Evolutionary conservation across 37 sponge, comb jelly and placozoan genomes (phyloP).

Genomic region (Hormiphora californensis): DNA sequence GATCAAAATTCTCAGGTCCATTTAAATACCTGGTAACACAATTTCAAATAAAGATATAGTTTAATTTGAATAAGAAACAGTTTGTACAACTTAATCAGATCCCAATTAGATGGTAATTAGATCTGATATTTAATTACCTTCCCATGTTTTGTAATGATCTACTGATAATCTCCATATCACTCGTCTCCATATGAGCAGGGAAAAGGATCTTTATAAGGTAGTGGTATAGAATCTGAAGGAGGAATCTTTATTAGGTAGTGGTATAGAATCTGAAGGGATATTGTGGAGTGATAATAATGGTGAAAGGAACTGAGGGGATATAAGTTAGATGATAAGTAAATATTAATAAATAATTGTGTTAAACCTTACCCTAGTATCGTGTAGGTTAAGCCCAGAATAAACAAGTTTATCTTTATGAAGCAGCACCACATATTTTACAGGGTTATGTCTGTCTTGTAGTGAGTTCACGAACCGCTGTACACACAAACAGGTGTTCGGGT

Average conservation of each 20-base stretch:
- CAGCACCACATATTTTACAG: conserved; percentile 11
- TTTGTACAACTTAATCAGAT: too few species aligned
- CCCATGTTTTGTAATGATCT: conserved; percentile 35
- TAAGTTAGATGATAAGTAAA: too few species aligned
- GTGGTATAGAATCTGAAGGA: conserved; percentile 18
- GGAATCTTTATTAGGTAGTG: too few species aligned
- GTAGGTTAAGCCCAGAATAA: conserved; percentile 1
- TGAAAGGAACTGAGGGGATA: too few species aligned
- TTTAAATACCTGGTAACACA: conserved; percentile 25
- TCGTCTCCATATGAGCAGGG: conserved; percentile 28
- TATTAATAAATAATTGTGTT: too few species aligned
- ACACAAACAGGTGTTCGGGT: conserved; percentile 39
- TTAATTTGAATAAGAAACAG: neutral
- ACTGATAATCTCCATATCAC: conserved; percentile 42
- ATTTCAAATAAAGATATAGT: neutral
- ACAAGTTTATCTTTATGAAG: conserved; percentile 17
- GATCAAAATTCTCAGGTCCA: conserved; percentile 42
- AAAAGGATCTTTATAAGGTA: conserved; percentile 52
- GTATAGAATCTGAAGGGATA: too few species aligned
- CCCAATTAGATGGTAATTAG: too few species aligned
- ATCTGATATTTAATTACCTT: too few species aligned
- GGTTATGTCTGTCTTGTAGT: neutral
- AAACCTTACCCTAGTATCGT: conserved; percentile 15
- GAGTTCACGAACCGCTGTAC: conserved; percentile 26
- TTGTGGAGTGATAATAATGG: too few species aligned